Evolutionary conservation across 2,113 vertebrate species (phyloP), one percentile per base, ranked within the genome.

Genomic region (Leuciscus idus): DNA sequence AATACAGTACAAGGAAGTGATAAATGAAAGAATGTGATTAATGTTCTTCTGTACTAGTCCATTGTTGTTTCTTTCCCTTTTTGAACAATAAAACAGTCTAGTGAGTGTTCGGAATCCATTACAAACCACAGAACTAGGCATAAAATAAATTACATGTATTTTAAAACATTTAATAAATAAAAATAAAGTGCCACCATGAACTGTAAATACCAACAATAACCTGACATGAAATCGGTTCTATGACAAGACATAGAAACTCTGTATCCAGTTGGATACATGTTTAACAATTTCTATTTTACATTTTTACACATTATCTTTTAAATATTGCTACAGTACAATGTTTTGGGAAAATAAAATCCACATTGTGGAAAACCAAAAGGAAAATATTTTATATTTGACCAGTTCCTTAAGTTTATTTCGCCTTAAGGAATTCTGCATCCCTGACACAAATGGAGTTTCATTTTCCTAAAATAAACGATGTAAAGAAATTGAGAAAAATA

Each of bases 301-400:
- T 89, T 92, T 95, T 91, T 94, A 94, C 92, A 95, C 86, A 90
- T 91, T 87, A 50, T 89, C 89, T 90, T 90, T 90, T 90, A 89
- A 90, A 95, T 95, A 95, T 95, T 95, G 94, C 94, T 95, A 93
- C 94, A 92, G 91, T 92, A 94, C 94, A 94, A 93, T 88, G 83
- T 92, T 93, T 89, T 88, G 57, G 78, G 46, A 73, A 86, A 87
- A 87, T 92, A 91, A 92, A 93, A 91, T 93, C 85, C 91, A 94
- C 92, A 91, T 86, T 90, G 92, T 93, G 91, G 91, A 93, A 93
- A 93, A 91, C 86, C 81, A 89, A 94, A 91, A 70, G 74, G 89
- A 90, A 73, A 84, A 89, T 3, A 64, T 85, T 86, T 89, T 85
- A 85, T 88, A 89, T 78, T 33, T 52, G 62, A 82, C 28, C 30